Evolutionary conservation across 1,140 invertebrate genomes (phyloP).

Genomic region (Trichonephila inaurata): DNA sequence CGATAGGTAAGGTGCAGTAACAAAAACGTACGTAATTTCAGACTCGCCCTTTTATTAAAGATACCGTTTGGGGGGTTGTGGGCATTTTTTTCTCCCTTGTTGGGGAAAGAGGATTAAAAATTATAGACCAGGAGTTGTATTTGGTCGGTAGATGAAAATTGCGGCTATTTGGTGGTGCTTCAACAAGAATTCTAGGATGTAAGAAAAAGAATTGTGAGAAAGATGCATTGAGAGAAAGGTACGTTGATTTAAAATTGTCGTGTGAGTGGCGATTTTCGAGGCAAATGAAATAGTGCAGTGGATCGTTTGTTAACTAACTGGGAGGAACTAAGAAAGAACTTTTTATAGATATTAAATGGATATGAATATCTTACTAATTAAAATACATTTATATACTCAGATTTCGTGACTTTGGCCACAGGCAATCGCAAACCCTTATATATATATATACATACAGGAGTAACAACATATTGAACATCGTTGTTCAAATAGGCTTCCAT

Average conservation of each 20-base stretch:
- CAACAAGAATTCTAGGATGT: background rate
- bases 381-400: too few relatives aligned
- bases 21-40: slow-evolving; percentile 21
- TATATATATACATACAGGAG: too few relatives aligned
- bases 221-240: background rate
- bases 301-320: too few relatives aligned
- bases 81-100: slow-evolving; percentile 8
- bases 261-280: background rate
- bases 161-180: slow-evolving; percentile 5
- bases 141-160: slow-evolving; percentile 33
- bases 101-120: slow-evolving; percentile 13
- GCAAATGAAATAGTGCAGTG: background rate
- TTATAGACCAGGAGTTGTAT: slow-evolving; percentile 44
- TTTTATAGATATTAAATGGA: too few relatives aligned
- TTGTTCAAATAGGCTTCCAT: too few relatives aligned
- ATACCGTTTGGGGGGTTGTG: background rate
- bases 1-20: background rate
- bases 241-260: slow-evolving; percentile 8
- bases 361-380: too few relatives aligned
- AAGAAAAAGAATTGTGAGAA: background rate
- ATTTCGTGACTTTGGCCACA: too few relatives aligned
- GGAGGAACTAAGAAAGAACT: too few relatives aligned
- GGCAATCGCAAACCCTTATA: too few relatives aligned
- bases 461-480: too few relatives aligned
- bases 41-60: slow-evolving; percentile 51